phyloP scores from a whole-genome alignment of 2,113 vertebrate genomes.

The Plecotus auritus region DNA sequence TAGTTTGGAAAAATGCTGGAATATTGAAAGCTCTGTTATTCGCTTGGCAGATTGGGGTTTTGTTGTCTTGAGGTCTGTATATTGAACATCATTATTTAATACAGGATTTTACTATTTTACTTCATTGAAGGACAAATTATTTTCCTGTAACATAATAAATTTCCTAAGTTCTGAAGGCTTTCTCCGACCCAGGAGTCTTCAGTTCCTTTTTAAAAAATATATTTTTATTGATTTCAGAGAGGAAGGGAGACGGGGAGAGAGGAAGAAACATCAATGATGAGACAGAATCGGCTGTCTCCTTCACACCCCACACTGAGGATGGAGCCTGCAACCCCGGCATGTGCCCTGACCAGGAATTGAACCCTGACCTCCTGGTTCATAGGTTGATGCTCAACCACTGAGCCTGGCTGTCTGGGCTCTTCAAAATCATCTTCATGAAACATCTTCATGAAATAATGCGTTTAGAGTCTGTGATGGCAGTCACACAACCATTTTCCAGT shows the following conservation, averaged over 20 bases:
- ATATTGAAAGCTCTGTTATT: background rate
- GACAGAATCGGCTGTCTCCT: no score
- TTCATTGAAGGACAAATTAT: background rate
- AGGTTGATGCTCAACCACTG: no score
- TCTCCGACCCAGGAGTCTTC: background rate
- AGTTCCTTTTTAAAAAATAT: no score
- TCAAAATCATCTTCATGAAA: background rate
- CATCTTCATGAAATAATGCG: background rate
- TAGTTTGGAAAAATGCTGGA: background rate
- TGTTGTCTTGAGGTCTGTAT: background rate
- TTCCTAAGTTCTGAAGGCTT: background rate
- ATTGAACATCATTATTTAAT: background rate
- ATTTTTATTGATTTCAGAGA: no score
- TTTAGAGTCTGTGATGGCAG: background rate
- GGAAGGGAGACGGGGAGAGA: no score
- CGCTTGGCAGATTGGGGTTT: background rate
- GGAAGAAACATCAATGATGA: no score
- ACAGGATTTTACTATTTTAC: background rate
- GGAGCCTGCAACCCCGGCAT: no score
- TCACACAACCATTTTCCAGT: background rate
- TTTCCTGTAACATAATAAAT: background rate
- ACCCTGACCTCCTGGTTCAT: no score
- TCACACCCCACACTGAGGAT: no score
- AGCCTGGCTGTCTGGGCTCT: no score
- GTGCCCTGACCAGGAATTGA: no score